Evolutionary conservation across 2,797 vertebrate species (phyloP).

Genomic region (Semaprochilodus insignis): DNA sequence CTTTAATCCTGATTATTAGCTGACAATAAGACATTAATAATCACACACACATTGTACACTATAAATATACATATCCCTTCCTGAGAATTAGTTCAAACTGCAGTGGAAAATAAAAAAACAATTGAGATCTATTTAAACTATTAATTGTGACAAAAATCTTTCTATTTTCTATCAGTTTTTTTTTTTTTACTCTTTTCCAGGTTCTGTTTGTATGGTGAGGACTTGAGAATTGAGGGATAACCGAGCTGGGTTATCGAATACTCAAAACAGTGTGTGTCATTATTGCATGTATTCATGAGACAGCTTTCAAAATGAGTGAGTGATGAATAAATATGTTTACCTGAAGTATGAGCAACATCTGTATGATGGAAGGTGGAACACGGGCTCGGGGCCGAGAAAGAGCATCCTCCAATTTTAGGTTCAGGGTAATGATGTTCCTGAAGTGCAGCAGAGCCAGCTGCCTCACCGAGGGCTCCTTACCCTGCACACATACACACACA

Average conservation of each 20-base stretch:
- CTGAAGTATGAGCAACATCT: slow-evolving; percentile 97
- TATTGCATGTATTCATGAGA: background rate
- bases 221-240: no score
- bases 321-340: slow-evolving; percentile 66
- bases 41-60: no score
- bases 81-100: no score
- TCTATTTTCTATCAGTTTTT: no score
- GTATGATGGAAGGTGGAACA: slow-evolving; percentile 93
- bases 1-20: no score
- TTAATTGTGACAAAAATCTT: no score
- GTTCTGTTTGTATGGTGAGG: background rate
- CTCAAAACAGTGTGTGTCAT: background rate
- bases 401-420: slow-evolving; percentile 93
- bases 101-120: no score
- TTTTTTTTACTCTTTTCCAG: no score
- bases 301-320: background rate
- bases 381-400: slow-evolving; percentile 89
- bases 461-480: slow-evolving; percentile 94
- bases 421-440: slow-evolving; percentile 93
- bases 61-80: no score
- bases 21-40: no score
- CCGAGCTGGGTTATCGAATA: no score
- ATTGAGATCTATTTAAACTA: no score
- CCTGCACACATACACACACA: slow-evolving; percentile 74
- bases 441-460: slow-evolving; percentile 95